Evolutionary conservation across 2,113 vertebrate genomes (phyloP).

Genomic region (Gymnobelideus leadbeateri): DNA sequence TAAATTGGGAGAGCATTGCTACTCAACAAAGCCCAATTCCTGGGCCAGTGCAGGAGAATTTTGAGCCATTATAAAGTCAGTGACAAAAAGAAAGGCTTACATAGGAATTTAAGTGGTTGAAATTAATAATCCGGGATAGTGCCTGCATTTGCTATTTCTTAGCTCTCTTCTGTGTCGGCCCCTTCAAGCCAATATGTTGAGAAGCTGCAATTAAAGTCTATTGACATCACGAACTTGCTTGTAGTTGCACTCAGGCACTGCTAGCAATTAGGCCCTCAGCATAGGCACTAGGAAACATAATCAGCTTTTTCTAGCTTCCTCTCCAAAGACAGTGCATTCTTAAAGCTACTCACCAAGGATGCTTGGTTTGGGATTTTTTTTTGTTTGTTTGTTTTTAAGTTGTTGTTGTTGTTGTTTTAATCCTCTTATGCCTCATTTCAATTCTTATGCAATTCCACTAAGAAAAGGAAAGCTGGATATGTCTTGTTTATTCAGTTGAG

Average conservation of each 20-base stretch:
- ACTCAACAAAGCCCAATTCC: constrained; percentile 58
- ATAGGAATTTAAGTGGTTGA: constrained; percentile 69
- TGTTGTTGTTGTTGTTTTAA: constrained; percentile 49
- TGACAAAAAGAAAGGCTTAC: constrained; percentile 69
- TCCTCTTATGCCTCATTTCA: constrained; percentile 38
- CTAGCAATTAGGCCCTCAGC: constrained; percentile 67
- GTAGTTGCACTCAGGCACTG: constrained; percentile 61
- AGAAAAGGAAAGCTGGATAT: constrained; percentile 48
- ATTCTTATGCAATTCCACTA: constrained; percentile 63
- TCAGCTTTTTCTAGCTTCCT: constrained; percentile 61
- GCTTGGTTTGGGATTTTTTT: neutral
- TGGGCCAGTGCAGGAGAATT: constrained; percentile 48
- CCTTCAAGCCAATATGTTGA: constrained; percentile 70
- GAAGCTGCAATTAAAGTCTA: constrained; percentile 81
- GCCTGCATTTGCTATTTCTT: constrained; percentile 37
- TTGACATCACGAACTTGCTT: constrained; percentile 75
- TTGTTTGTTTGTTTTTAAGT: constrained; percentile 53
- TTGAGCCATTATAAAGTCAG: constrained; percentile 61
- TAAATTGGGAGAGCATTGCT: constrained; percentile 59
- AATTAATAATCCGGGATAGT: constrained; percentile 70
- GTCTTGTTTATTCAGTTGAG: constrained; percentile 51
- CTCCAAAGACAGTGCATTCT: neutral
- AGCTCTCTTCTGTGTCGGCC: constrained; percentile 68
- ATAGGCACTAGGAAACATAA: constrained; percentile 73
- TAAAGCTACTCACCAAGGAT: constrained; percentile 34